Conservation (phyloP, 1,140 invertebrate genomes). For the Thalassaphorura encarpata region DNA sequence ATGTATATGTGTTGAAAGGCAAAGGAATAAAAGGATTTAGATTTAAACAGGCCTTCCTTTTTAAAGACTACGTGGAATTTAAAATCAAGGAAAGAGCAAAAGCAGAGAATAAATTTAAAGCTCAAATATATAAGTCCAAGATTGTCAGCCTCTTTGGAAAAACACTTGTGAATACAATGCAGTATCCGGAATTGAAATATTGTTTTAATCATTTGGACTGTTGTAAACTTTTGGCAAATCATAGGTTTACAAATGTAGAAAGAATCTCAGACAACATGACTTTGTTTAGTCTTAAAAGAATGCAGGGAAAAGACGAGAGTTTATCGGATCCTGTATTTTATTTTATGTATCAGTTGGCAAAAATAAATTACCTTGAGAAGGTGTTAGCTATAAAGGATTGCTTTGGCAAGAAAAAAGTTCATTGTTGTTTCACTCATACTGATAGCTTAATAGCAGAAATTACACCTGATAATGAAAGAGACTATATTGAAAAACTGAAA, state of each 20-base stretch:
- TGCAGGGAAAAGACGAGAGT: not conserved
- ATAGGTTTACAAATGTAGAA: not conserved
- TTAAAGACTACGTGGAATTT: not conserved
- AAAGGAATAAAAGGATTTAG: not conserved
- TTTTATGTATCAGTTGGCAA: not conserved
- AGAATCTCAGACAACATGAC: not conserved
- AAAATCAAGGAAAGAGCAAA: not conserved
- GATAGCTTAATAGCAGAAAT: not conserved
- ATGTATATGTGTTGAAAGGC: too few species aligned
- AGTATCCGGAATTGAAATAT: not conserved
- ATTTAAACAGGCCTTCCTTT: not conserved
- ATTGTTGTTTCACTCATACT: not conserved
- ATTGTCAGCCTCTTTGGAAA: not conserved
- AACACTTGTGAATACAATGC: not conserved
- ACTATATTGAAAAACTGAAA: not conserved
- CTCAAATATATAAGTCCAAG: not conserved
- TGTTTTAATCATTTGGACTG: not conserved
- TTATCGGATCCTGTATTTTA: not conserved
- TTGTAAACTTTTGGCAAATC: not conserved
- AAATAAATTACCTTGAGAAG: not conserved
- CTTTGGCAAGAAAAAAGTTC: not conserved
- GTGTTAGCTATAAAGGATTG: not conserved
- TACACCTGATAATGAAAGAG: not conserved
- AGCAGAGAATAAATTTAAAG: not conserved
- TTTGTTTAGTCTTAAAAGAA: not conserved